Conservation (phyloP, 2,888 invertebrate genomes). For the Ypsolopha scabrella region DNA sequence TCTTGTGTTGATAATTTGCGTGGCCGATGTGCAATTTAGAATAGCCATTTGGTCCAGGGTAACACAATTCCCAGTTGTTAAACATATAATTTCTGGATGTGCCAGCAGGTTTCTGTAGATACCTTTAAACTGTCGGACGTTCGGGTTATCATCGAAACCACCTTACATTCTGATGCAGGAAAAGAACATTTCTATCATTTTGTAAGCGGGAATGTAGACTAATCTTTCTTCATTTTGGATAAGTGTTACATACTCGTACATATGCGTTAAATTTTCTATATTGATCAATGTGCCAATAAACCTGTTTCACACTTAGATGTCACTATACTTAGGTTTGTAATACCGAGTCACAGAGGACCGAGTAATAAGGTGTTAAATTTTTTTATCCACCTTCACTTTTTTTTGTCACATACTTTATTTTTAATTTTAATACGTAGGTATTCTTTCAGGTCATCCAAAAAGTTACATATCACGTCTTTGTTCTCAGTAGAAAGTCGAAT, state of each 20-base stretch:
- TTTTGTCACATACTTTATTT: neutral
- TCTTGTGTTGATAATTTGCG: constrained; percentile 5
- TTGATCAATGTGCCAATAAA: constrained; percentile 9
- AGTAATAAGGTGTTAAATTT: neutral
- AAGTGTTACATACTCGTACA: neutral
- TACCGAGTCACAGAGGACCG: too few relatives aligned
- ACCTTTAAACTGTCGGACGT: too few relatives aligned
- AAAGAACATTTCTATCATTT: constrained; percentile 11
- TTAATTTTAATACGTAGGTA: neutral
- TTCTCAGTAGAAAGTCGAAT: neutral
- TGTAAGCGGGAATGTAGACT: constrained; percentile 6
- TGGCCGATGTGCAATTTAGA: constrained; percentile 7
- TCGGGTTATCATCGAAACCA: constrained; percentile 1
- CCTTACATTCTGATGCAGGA: constrained; percentile 7
- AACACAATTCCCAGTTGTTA: constrained; percentile 6
- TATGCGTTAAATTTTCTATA: neutral
- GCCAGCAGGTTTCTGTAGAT: constrained; percentile 1
- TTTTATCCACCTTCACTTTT: constrained; percentile 1
- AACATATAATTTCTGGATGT: constrained; percentile 4
- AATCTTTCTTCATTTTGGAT: neutral
- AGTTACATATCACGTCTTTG: constrained; percentile 1
- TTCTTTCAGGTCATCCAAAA: constrained; percentile 1
- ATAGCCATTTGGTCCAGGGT: constrained; percentile 7
- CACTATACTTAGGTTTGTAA: neutral
- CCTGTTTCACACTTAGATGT: constrained; percentile 3